Base-by-base conservation (phyloP, 2,888 invertebrate genomes). In the Drosophila maculinotata region DNA sequence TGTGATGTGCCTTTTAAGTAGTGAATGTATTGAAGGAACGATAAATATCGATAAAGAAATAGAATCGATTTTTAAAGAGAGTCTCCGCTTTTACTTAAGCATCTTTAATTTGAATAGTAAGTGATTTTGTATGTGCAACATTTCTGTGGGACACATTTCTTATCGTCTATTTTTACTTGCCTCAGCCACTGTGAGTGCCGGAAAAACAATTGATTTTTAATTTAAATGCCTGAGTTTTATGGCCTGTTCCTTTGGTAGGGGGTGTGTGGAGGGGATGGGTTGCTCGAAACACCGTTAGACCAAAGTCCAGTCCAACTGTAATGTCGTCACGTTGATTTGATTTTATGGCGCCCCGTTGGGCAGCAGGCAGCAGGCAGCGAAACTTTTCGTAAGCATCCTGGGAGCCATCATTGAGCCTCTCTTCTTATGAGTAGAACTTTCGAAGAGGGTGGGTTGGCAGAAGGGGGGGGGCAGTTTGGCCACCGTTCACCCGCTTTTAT, bases 261-360 rank as follows among this genome's bases (percentile, higher is more conserved):
- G 26, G 33, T 5, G 14, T 8, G 14, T n/a, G 9, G 20, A n/a
- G 20, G 20, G 4, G 20, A 3, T 20, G 20, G 20, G 20, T n/a
- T n/a, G 20, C 2, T 20, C 20, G 20, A 20, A 20, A 20, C 2
- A 4, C 51, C 31, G 35, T 48, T 33, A 47, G 44, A 14, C 36
- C 25, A 33, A 53, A 38, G 63, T 64, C 49, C 70, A 51, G 63
- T 52, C 25, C 33, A 56, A 49, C 38, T 71, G 69, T 69, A 79
- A 79, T 80, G 75, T 82, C 86, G 87, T 83, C 84, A 87, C 87
- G 87, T 77, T 82, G 81, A 82, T 82, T 82, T 87, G 75, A 87
- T 87, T 87, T 82, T 82, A 82, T 84, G 69, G 79, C 68, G 62
- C 53, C 70, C 75, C 25, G 60, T 75, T 80, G 71, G 77, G 47